Conservation (phyloP, 1,140 invertebrate genomes). For the Anastrepha obliqua region DNA sequence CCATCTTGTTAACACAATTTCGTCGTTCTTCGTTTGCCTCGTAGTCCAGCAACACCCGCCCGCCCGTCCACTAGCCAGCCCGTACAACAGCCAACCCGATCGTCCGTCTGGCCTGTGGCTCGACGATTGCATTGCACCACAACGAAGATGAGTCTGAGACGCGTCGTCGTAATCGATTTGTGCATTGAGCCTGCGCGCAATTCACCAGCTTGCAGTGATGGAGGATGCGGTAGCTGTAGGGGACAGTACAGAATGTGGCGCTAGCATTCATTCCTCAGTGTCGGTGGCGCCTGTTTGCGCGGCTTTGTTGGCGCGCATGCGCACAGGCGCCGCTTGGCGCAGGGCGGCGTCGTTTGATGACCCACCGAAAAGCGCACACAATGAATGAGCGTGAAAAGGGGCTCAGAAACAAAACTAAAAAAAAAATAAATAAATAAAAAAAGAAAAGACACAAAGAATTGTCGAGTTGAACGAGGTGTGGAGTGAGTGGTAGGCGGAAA, state of each 20-base stretch:
- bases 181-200: slow-evolving; percentile 40
- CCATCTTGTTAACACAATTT: slow-evolving; percentile 53
- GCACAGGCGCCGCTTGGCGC: slow-evolving; percentile 50
- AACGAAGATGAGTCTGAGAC: slow-evolving; percentile 5
- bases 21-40: slow-evolving; percentile 18
- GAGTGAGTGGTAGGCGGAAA: not conserved
- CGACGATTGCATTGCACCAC: slow-evolving; percentile 3
- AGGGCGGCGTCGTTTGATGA: slow-evolving; percentile 45
- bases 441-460: not conserved
- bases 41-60: not conserved
- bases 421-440: not conserved
- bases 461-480: not conserved
- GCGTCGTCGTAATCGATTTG: slow-evolving; percentile 39
- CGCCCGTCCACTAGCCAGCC: not conserved
- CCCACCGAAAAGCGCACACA: slow-evolving; percentile 29
- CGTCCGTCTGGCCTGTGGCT: not conserved
- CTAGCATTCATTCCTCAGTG: slow-evolving; percentile 20
- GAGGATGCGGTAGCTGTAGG: not conserved
- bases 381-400: not conserved
- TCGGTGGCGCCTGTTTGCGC: slow-evolving; percentile 38
- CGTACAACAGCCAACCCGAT: not conserved
- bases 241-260: slow-evolving; percentile 14
- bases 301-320: slow-evolving; percentile 46
- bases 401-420: not conserved
- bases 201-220: not conserved